A percentile compares a stretch with the other conserved stretches of the same genome.
Evolutionary conservation across 2,113 vertebrate genomes (phyloP).

Genomic region (Edolisoma coerulescens): DNA sequence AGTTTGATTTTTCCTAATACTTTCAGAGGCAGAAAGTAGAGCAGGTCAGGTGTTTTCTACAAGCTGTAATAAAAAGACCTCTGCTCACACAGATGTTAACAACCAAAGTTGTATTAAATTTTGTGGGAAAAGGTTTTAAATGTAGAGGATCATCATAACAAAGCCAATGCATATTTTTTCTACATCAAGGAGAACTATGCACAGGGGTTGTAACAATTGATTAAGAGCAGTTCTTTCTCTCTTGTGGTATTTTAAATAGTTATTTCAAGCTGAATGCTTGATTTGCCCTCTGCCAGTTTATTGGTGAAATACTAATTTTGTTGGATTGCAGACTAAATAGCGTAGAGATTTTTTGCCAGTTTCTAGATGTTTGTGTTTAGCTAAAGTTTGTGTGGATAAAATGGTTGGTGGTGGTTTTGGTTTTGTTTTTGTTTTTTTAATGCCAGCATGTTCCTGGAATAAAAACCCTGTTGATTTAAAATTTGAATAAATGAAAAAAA

Average conservation of each 20-base stretch:
- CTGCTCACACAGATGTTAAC: background rate
- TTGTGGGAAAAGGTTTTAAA: background rate
- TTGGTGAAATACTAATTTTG: background rate
- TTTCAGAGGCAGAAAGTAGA: background rate
- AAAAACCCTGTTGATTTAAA: conserved; percentile 69
- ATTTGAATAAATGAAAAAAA: conserved; percentile 63
- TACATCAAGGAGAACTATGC: background rate
- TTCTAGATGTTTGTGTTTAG: conserved; percentile 12
- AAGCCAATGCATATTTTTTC: background rate
- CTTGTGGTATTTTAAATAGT: background rate
- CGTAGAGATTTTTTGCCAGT: background rate
- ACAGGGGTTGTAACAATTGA: background rate
- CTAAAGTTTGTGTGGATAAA: background rate
- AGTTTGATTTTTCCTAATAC: background rate
- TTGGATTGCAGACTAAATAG: background rate
- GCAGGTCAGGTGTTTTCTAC: background rate
- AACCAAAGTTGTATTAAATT: background rate
- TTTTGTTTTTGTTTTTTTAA: background rate
- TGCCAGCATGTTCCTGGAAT: background rate
- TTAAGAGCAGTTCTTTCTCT: background rate
- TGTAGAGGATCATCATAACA: background rate
- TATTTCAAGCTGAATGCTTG: background rate
- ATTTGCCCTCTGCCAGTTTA: background rate
- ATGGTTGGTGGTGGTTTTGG: background rate
- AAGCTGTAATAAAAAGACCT: background rate